A percentile compares a stretch with the other conserved stretches of the same genome.
phyloP scores from a whole-genome alignment of 1,140 invertebrate genomes.

The Sinella curviseta region DNA sequence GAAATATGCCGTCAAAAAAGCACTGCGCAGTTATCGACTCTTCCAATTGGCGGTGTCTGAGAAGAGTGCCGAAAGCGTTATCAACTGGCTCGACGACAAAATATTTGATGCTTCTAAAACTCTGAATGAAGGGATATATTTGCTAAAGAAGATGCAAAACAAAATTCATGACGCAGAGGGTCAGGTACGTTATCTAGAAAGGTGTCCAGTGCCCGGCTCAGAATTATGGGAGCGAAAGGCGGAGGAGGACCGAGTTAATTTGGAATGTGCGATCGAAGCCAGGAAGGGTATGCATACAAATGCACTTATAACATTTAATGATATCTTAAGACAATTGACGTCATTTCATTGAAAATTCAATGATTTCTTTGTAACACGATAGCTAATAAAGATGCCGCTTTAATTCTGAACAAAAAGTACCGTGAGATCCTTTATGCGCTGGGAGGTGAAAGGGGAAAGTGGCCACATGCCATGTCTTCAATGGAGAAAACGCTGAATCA shows the following conservation, averaged over 20 bases:
- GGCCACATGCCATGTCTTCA: not conserved
- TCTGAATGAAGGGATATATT: not conserved
- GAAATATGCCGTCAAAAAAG: slow-evolving; percentile 13
- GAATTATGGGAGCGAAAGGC: not conserved
- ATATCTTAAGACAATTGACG: no score
- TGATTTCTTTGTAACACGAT: not conserved
- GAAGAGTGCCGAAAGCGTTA: not conserved
- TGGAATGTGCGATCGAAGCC: not conserved
- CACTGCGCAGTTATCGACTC: not conserved
- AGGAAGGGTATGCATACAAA: not conserved
- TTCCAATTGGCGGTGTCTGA: not conserved
- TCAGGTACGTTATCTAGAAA: not conserved
- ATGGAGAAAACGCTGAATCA: not conserved
- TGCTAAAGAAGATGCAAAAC: not conserved
- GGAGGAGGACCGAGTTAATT: not conserved
- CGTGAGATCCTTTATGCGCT: not conserved
- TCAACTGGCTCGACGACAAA: slow-evolving; percentile 9
- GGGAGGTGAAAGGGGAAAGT: not conserved
- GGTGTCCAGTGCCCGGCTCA: not conserved
- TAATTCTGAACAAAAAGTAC: not conserved
- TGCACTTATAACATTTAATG: no score
- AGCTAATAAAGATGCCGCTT: not conserved
- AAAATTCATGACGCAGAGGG: not conserved
- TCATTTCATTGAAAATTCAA: not conserved
- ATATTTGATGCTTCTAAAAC: not conserved